Evolutionary conservation across 2,888 invertebrate genomes (phyloP).

Genomic region (Candidula unifasciata): DNA sequence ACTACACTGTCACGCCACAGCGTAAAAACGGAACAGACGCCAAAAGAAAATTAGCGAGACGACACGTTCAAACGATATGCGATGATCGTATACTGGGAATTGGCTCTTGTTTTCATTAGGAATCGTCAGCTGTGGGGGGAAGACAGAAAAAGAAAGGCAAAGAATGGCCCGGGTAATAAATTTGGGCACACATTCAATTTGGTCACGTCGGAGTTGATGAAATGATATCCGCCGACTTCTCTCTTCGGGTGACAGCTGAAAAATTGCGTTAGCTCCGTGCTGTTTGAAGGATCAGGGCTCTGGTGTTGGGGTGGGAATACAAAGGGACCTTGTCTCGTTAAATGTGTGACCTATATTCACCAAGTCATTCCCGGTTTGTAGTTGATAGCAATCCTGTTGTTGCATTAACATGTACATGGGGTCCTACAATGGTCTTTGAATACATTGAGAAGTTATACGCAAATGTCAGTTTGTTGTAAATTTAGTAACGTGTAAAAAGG

Average conservation of each 20-base stretch:
- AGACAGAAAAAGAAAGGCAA: conserved; percentile 4
- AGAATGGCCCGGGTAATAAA: conserved; percentile 40
- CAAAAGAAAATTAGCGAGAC: background rate
- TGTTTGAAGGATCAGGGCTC: background rate
- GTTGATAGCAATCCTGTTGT: conserved; percentile 11
- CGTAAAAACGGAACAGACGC: background rate
- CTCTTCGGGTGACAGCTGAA: conserved; percentile 44
- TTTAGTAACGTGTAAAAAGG: too few relatives aligned
- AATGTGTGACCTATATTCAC: background rate
- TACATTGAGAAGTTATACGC: too few relatives aligned
- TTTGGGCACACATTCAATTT: conserved; percentile 51
- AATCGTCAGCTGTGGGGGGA: background rate
- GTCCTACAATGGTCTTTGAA: too few relatives aligned
- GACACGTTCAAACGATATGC: background rate
- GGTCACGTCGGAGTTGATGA: conserved; percentile 46
- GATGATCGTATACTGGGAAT: conserved; percentile 49
- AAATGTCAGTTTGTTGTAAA: too few relatives aligned
- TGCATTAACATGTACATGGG: background rate
- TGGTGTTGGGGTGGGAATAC: background rate
- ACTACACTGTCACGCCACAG: too few relatives aligned
- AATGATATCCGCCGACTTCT: conserved; percentile 40
- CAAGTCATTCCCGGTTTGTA: background rate
- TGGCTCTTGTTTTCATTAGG: conserved; percentile 39
- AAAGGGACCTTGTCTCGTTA: background rate
- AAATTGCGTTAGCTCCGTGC: conserved; percentile 36